Evolutionary conservation across 2,797 vertebrate genomes (phyloP).

Genomic region (Dicrostonyx torquatus): DNA sequence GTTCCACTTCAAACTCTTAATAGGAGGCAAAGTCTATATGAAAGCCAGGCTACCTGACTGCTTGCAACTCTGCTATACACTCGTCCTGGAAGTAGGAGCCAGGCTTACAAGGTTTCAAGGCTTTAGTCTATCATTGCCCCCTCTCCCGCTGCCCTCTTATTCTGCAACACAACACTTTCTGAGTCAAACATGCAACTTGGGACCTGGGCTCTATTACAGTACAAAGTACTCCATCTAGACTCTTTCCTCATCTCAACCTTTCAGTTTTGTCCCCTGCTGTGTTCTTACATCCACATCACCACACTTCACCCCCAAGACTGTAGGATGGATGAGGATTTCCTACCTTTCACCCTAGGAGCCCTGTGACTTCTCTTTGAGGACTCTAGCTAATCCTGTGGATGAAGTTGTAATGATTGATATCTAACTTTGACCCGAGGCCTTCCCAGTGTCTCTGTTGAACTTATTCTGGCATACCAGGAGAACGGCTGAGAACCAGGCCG

Average conservation of each 20-base stretch:
- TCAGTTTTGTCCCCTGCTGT: background rate
- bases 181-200: background rate
- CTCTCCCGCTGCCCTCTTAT: background rate
- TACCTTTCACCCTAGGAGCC: background rate
- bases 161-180: background rate
- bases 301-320: background rate
- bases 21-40: background rate
- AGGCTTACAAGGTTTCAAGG: background rate
- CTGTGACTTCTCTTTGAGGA: background rate
- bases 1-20: background rate
- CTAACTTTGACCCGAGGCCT: background rate
- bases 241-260: background rate
- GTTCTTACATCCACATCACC: background rate
- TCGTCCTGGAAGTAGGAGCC: background rate
- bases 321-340: background rate
- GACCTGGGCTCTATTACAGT: no score
- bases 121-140: background rate
- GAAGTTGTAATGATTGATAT: background rate
- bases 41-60: background rate
- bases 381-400: background rate
- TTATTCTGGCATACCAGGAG: background rate
- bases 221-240: background rate
- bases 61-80: background rate
- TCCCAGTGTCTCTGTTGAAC: background rate
- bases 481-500: background rate